Conservation (phyloP, 2,888 invertebrate species). For the Atrina japonica region DNA sequence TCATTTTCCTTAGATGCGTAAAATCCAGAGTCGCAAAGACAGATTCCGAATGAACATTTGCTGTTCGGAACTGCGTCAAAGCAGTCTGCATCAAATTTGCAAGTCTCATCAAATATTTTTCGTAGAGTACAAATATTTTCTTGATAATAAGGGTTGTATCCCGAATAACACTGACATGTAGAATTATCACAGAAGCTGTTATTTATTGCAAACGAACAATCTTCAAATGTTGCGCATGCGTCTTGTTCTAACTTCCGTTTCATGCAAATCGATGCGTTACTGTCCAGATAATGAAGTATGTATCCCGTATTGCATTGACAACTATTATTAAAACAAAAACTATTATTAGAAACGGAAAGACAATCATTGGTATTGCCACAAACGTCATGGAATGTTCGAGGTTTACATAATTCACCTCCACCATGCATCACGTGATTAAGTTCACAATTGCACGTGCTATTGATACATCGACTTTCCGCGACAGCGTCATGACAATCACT, state of each 20-base stretch:
- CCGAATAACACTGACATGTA: slow-evolving; percentile 11
- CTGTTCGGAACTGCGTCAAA: slow-evolving; percentile 18
- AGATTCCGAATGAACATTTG: not conserved
- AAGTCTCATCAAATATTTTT: slow-evolving; percentile 2
- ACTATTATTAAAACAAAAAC: not conserved
- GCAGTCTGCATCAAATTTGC: slow-evolving; percentile 10
- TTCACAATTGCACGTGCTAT: not conserved
- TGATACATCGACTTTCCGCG: not conserved
- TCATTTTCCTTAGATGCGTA: not conserved
- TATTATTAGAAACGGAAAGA: not conserved
- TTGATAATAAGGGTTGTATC: slow-evolving; percentile 1
- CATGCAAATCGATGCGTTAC: not conserved
- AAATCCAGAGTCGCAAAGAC: slow-evolving; percentile 13
- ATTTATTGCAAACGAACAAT: slow-evolving; percentile 19
- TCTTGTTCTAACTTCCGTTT: not conserved
- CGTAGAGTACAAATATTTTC: not conserved
- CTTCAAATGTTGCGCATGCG: not conserved
- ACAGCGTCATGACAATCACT: not conserved
- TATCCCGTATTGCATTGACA: slow-evolving; percentile 16
- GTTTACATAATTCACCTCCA: not conserved
- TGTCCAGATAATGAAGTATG: not conserved
- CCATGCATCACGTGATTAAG: not conserved
- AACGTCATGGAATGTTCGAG: not conserved
- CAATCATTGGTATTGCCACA: not conserved
- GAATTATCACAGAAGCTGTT: slow-evolving; percentile 23